Conservation (phyloP, 92 coral and sea anemone species). For the Zoanthus sansibaricus region DNA sequence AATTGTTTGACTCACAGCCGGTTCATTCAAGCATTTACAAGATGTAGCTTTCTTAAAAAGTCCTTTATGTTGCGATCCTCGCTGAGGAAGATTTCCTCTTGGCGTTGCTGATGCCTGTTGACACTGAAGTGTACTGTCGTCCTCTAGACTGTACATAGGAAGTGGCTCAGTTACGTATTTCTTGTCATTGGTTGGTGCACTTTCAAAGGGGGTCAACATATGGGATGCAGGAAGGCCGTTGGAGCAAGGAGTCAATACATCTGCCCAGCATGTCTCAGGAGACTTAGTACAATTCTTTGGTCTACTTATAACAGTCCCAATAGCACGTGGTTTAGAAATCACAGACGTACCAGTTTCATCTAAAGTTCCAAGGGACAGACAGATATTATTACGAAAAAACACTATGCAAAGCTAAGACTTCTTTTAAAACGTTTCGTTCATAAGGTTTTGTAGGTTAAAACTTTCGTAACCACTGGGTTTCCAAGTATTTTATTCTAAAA, state of each 20-base stretch:
- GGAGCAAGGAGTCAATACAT: constrained; percentile 22
- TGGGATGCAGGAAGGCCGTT: not conserved
- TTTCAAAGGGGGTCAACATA: constrained; percentile 22
- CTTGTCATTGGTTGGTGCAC: not conserved
- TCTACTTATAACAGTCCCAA: not conserved
- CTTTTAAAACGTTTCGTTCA: no score
- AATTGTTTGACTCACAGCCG: not conserved
- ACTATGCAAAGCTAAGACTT: no score
- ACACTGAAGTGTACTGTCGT: not conserved
- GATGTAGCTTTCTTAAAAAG: not conserved
- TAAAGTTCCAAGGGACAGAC: not conserved
- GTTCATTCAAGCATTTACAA: not conserved
- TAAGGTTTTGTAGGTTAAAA: no score
- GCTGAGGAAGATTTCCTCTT: not conserved
- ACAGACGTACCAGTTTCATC: constrained; percentile 23
- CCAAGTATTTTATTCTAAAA: no score
- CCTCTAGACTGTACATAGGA: constrained; percentile 25
- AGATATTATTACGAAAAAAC: no score
- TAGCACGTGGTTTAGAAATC: constrained; percentile 22
- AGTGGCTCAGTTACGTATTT: not conserved
- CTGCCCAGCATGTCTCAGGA: constrained; percentile 36
- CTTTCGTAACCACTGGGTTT: no score
- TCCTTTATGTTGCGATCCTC: not conserved
- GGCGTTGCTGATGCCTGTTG: not conserved
- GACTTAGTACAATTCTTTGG: not conserved